Base-by-base conservation (phyloP, 2,797 vertebrate genomes). In the Scleropages formosus region DNA sequence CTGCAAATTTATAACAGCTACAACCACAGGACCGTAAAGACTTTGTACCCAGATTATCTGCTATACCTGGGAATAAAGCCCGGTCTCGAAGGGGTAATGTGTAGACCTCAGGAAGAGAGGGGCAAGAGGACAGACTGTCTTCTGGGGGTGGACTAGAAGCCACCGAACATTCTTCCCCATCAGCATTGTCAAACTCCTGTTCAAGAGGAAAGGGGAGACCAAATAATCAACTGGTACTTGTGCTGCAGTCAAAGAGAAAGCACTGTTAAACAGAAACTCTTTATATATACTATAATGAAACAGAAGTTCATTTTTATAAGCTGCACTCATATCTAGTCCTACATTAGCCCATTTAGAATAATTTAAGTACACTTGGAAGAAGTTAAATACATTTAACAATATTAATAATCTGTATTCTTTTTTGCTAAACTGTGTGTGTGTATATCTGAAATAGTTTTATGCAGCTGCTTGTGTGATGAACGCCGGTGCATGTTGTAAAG, bases 121-220 rank as follows among this genome's bases (percentile, higher is more conserved):
- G 94, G 26, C 95, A 96, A 20, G 96, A 96, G 3, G 96, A 96
- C 51, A 95, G 92, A 86, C 95, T 97, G 90, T 97, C 96, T 88
- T 97, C 96, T 3, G 95, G 94, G 8, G 94, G 94, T 39, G 94
- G 95, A 22, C 94, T 97, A 82, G 95, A 96, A 24, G 94, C 94
- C 77, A 88, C 95, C 0, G 95, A 97, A 85, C 94, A 96, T 77
- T 96, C 95, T 84, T 95, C 95, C 74, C 92, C 95, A 27, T 97
- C 94, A 0, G 95, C 91, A 89, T 97, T 97, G 89, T 97, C 95
- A 89, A 96, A 96, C 88, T 96, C 95, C 95, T 94, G 82, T 75
- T 58, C 12, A 53, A 18, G 44, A 3, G 47, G n/a, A 26, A 24
- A 26, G 31, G 56, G 44, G 20, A 72, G 9, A 26, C 16, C 31